Base-by-base conservation (phyloP, 1,140 invertebrate species). In the Probaryconus sp. region DNA sequence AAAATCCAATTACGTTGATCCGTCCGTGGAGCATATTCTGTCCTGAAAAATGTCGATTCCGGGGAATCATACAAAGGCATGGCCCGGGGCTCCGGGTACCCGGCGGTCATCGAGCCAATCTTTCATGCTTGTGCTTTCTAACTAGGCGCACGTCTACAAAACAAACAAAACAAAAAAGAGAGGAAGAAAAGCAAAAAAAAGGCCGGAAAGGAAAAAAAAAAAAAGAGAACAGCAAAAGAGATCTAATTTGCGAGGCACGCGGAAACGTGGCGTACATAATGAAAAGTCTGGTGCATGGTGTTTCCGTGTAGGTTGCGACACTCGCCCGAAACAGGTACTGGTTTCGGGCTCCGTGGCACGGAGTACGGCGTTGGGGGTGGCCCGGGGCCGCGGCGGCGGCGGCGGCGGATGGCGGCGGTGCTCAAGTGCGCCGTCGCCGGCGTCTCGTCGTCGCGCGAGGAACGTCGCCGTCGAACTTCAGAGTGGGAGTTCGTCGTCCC, bases 401-500 rank as follows among this genome's bases (percentile, higher is more conserved):
- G 24, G 45, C 10, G 17, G 38, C 3, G 17, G 38, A 26, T 11
- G 31, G 38, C 48, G 40, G 30, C 9, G 31, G 6, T 45, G 48
- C 53, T 65, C 31, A 24, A 73, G 2, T 73, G 69, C 69, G 69
- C 69, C 69, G 69, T 73, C 61, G 69, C 69, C 40, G 35, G 31
- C 55, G 47, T 73, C 33, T 65, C 69, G 69, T 73, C 69, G 61
- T 73, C 69, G 60, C 69, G 69, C 69, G 69, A 73, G 53, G 47
- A 73, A 58, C 69, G 60, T 73, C 61, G 60, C 45, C 47, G 69
- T 31, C 28, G 60, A 65, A 53, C 60, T 45, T 48, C 47, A 45
- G 69, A 60, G 69, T 72, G 69, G 69, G 69, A 72, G 69, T 72
- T 72, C 53, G 60, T 47, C 69, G 53, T 58, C 60, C 69, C 69